Conservation (phyloP, 2,797 vertebrate species). For the Parauchenoglanis ngamensis region DNA sequence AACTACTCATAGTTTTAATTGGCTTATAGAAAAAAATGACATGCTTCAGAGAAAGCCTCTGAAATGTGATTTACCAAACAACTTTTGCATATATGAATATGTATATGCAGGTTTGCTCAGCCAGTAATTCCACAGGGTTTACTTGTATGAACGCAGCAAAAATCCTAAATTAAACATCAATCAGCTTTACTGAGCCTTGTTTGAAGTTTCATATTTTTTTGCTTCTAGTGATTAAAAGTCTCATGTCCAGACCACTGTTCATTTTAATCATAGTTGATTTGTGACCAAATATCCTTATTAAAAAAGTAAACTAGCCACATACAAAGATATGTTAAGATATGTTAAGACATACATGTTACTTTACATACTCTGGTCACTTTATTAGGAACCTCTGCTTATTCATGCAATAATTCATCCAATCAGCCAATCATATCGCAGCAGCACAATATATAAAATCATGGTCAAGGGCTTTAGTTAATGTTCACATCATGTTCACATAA, state of each 20-base stretch:
- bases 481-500: neutral
- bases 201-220: neutral
- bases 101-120: neutral
- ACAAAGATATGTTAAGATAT: neutral
- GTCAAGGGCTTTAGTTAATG: neutral
- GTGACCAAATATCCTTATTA: neutral
- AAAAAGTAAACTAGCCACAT: neutral
- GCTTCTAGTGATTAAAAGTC: neutral
- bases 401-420: neutral
- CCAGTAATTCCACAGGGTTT: neutral
- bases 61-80: neutral
- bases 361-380: neutral
- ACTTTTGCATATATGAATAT: slow-evolving; percentile 21
- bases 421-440: neutral
- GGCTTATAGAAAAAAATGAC: neutral
- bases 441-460: neutral
- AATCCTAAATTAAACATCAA: neutral
- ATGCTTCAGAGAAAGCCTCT: too few relatives aligned
- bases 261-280: neutral
- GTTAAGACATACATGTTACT: neutral
- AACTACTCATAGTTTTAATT: neutral
- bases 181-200: too few relatives aligned
- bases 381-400: neutral
- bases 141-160: neutral
- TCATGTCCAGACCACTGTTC: neutral